Evolutionary conservation across 2,888 invertebrate species (phyloP).

Genomic region (Zhuqinia jingwanae): DNA sequence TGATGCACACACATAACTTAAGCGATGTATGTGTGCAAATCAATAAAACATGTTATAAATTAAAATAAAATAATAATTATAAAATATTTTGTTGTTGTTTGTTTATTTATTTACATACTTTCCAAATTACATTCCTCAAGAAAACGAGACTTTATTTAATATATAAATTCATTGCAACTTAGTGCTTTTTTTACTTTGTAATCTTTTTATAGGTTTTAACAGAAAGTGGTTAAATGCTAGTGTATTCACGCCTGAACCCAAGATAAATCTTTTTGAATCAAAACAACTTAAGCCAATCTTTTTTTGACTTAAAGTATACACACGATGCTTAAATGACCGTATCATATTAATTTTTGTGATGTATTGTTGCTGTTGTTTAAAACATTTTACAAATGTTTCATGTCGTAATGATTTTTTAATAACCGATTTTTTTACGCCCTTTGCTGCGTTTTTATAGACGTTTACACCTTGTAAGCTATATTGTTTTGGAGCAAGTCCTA

Average conservation of each 20-base stretch:
- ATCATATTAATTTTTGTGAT: conserved; percentile 30
- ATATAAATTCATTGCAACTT: too few species aligned
- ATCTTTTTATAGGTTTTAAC: background rate
- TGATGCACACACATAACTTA: background rate
- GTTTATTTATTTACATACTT: too few species aligned
- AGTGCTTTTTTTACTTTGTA: too few species aligned
- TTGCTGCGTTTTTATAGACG: conserved; percentile 65
- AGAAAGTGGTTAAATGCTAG: conserved; percentile 42
- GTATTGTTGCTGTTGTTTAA: conserved; percentile 28
- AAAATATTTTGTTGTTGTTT: too few species aligned
- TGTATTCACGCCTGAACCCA: conserved; percentile 61
- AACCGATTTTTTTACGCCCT: conserved; percentile 60
- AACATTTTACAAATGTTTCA: conserved; percentile 29
- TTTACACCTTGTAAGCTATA: conserved; percentile 48
- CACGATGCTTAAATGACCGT: conserved; percentile 46
- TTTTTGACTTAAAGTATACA: conserved; percentile 41
- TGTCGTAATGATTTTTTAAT: conserved; percentile 33
- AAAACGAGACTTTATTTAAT: background rate
- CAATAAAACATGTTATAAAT: background rate
- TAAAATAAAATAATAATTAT: too few species aligned
- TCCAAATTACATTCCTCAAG: background rate
- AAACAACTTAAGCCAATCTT: conserved; percentile 61
- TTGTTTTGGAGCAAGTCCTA: conserved; percentile 73
- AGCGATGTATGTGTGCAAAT: background rate
- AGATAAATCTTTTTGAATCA: conserved; percentile 68